Base-by-base conservation (phyloP, 2,888 invertebrate species). In the Liposcelis brunnea region DNA sequence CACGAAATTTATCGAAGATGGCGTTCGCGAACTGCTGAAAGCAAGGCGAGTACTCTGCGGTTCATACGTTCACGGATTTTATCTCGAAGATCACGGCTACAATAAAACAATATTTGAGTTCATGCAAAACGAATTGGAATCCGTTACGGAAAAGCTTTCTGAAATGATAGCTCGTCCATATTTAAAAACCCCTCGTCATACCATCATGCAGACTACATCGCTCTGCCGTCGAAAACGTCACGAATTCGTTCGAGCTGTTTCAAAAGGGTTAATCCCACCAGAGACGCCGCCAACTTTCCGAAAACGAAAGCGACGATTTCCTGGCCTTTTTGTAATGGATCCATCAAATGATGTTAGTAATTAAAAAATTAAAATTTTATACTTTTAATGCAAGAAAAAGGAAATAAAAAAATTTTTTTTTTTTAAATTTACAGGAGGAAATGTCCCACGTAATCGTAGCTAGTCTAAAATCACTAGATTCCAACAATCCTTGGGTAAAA, bases 111-210 rank as follows among this genome's bases (percentile, higher is more conserved):
- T 77, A 48, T 77, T 76, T 59, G 76, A 77, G 58, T 74, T 74
- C 54, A 74, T 77, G 72, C 76, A 75, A 75, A 75, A 74, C 51
- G 77, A 77, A 58, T 58, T 77, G 37, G 77, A 77, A 58, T 74
- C 75, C 55, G 69, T 70, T 12, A 75, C 74, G 2, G 76, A 77
- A 57, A 72, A 71, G 50, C 58, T 77, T 37, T 74, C 75, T 12
- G 75, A 74, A 57, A 74, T 75, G 70, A 70, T 77, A 16, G 74
- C 74, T 7, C 61, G 75, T 14, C 71, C 74, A 1, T 76, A 76
- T 56, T 59, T 77, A 36, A 64, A 70, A 42, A 75, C 75, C 11
- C 74, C 76, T 1, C 68, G 74, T 48, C 61, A 68, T 46, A 70
- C 71, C 50, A 75, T 77, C 51, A 68, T 75, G 21, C 71, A 74